Evolutionary conservation across 2,797 vertebrate genomes (phyloP).

Genomic region (Hippocampus kuda): DNA sequence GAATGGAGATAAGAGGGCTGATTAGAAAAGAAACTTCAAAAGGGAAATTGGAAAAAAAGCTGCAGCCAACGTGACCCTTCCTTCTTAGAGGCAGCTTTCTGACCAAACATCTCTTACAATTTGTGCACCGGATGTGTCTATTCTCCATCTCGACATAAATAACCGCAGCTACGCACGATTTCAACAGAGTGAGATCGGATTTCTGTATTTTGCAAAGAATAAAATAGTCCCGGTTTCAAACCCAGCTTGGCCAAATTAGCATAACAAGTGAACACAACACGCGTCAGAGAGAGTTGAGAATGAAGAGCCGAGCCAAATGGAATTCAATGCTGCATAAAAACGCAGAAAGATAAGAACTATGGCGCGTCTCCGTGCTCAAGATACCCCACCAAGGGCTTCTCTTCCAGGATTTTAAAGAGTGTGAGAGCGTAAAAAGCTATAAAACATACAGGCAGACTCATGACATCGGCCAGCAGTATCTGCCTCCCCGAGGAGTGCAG

Average conservation of each 20-base stretch:
- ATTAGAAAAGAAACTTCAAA: constrained; percentile 73
- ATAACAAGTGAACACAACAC: constrained; percentile 18
- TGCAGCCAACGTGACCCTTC: background rate
- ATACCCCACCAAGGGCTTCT: constrained; percentile 31
- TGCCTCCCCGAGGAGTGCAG: constrained; percentile 41
- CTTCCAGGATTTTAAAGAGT: constrained; percentile 28
- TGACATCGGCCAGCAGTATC: constrained; percentile 40
- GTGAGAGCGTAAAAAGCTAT: constrained; percentile 29
- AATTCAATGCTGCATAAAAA: constrained; percentile 23
- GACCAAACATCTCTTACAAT: constrained; percentile 1
- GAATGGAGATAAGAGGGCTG: constrained; percentile 46
- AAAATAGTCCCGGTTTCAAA: constrained; percentile 9
- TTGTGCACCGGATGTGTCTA: background rate
- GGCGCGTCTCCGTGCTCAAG: constrained; percentile 26
- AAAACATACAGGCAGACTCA: constrained; percentile 30
- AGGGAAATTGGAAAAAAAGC: constrained; percentile 5
- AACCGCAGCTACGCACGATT: background rate
- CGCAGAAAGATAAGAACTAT: constrained; percentile 24
- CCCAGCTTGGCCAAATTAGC: constrained; percentile 14
- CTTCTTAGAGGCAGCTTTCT: background rate
- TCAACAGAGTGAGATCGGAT: constrained; percentile 4
- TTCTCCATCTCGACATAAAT: background rate
- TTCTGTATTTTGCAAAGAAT: constrained; percentile 3
- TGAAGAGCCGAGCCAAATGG: constrained; percentile 17
- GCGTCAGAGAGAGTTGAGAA: constrained; percentile 19